Conservation (phyloP, 2,888 invertebrate genomes). For the Dilophus febrilis region DNA sequence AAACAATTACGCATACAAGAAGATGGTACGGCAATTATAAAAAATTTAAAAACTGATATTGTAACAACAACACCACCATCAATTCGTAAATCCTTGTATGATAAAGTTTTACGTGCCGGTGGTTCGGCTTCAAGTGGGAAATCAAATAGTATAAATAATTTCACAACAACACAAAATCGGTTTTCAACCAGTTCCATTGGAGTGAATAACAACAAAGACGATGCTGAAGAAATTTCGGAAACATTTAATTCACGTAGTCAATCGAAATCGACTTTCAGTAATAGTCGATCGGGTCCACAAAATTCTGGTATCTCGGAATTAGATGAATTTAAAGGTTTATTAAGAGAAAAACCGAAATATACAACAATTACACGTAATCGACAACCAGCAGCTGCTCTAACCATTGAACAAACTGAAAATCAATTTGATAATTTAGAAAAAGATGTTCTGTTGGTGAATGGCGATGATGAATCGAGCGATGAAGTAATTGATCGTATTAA, state of each 20-base stretch:
- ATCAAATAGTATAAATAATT: conserved; percentile 15
- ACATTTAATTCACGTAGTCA: conserved; percentile 18
- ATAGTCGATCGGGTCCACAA: conserved; percentile 41
- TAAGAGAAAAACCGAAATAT: conserved; percentile 41
- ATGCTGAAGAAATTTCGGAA: conserved; percentile 8
- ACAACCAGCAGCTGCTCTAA: conserved; percentile 27
- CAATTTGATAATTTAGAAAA: conserved; percentile 14
- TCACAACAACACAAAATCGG: conserved; percentile 27
- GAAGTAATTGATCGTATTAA: conserved; percentile 10
- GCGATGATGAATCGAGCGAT: conserved; percentile 13
- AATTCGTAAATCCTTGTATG: conserved; percentile 59
- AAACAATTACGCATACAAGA: conserved; percentile 48
- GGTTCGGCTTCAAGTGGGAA: conserved; percentile 9
- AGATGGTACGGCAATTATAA: conserved; percentile 29
- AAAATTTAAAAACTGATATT: conserved; percentile 26
- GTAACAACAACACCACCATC: conserved; percentile 36
- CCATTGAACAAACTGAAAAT: conserved; percentile 21
- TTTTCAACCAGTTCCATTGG: conserved; percentile 8
- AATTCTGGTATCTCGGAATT: conserved; percentile 33
- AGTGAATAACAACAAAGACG: not conserved
- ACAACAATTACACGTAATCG: conserved; percentile 47
- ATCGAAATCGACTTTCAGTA: conserved; percentile 39
- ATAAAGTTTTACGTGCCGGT: conserved; percentile 44
- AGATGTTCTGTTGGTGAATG: conserved; percentile 8
- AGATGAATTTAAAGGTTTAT: conserved; percentile 25